Base-by-base conservation (phyloP, 1,140 invertebrate species). In the Zaprionus africanus region DNA sequence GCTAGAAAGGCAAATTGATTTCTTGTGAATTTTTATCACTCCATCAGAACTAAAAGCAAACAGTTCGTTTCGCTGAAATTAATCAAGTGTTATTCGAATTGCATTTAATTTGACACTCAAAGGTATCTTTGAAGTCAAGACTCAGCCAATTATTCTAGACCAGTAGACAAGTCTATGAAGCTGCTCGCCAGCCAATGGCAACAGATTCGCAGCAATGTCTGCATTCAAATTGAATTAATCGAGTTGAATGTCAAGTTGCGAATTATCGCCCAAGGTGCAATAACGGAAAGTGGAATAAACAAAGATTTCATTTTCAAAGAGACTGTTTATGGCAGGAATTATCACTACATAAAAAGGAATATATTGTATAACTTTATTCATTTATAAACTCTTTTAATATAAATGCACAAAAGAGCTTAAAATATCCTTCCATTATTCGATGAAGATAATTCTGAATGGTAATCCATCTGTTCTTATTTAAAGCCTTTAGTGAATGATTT, bases 1-100 rank as follows among this genome's bases (percentile, higher is more conserved):
- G 7, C n/a, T 17, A 17, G 9, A 9, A 46, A 46, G 5, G 41
- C n/a, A 71, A 67, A 74, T 70, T 19, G 22, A 31, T 4, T 56
- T 56, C 26, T 28, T 56, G 26, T 7, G 24, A 56, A 26, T 56
- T 17, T 56, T 9, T n/a, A 6, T 6, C 46, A 43, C 17, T 0
- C 17, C n/a, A 17, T 17, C 41, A 46, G 9, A 46, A 46, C 41
- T 46, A 9, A 6, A 15, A 46, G n/a, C 4, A 15, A 17, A 5
- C 9, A 41, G 38, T 41, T 41, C 4, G 38, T 41, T 41, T 41
- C 15, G 13, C 7, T 49, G 19, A 51, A 24, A 22, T 24, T 13
- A 51, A 51, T 51, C 46, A 13, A 51, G 46, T 51, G 11, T 51
- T 24, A 51, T 51, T 51, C 13, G 19, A 51, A 19, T 22, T 22